Conservation (phyloP, 1,140 invertebrate species). For the Neodiprion virginianus region DNA sequence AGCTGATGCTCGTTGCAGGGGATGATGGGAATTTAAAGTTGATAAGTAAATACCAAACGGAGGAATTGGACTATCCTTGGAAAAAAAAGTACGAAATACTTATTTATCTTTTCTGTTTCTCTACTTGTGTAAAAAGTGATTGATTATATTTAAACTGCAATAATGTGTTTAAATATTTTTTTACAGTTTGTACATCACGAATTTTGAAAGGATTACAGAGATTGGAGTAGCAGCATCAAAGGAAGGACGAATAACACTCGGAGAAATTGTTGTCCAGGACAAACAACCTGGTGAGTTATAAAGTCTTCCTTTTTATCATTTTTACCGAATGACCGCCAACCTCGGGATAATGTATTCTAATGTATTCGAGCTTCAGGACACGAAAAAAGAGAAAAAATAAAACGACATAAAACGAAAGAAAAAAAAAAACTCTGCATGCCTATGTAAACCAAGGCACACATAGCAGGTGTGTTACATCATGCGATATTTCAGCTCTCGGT, state of each 20-base stretch:
- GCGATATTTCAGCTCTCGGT: neutral
- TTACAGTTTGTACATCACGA: constrained; percentile 46
- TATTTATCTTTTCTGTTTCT: neutral
- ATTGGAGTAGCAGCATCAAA: constrained; percentile 46
- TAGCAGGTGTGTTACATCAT: neutral
- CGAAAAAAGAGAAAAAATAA: too few species aligned
- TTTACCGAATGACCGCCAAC: neutral
- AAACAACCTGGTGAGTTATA: constrained; percentile 17
- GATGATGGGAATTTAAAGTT: constrained; percentile 38
- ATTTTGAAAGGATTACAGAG: constrained; percentile 46
- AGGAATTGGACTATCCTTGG: constrained; percentile 41
- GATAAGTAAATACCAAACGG: constrained; percentile 34
- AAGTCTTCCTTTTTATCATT: neutral
- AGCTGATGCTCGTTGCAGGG: constrained; percentile 45
- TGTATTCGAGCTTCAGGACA: neutral
- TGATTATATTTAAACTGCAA: neutral
- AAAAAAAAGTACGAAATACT: constrained; percentile 45
- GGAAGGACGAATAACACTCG: constrained; percentile 43
- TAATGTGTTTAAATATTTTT: neutral
- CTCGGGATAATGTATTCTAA: neutral
- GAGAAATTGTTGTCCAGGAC: constrained; percentile 46
- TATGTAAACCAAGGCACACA: neutral
- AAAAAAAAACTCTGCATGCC: neutral
- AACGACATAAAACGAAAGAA: neutral
- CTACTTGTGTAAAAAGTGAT: neutral